These are phyloP conservation scores for Brachionus rotundiformis DNA, from an alignment of 1,140 invertebrate genomes.

Conservation along the genomic window DNA sequence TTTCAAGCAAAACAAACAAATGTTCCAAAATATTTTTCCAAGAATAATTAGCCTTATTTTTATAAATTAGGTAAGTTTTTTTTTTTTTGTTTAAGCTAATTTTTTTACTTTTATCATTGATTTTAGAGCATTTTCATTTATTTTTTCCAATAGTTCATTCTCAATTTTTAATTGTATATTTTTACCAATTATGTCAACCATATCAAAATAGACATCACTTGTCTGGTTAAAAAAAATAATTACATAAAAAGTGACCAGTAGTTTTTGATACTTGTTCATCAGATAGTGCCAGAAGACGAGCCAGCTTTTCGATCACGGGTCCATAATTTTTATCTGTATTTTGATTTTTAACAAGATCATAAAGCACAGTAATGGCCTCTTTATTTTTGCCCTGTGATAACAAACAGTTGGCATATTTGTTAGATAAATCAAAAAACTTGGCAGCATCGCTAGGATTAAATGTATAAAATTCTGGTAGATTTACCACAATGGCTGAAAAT, in stretches of 20 bases:
- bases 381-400: neutral
- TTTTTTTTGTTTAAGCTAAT: neutral
- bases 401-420: conserved; percentile 32
- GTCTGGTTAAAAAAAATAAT: neutral
- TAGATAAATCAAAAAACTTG: conserved; percentile 45
- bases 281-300: neutral
- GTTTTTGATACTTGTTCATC: neutral
- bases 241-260: neutral
- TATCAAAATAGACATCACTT: conserved; percentile 38
- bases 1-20: conserved; percentile 14
- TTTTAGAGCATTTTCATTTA: conserved; percentile 37
- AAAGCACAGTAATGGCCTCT: conserved; percentile 14
- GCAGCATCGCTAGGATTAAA: neutral
- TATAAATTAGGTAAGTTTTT: neutral
- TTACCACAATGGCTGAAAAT: neutral
- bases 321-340: conserved; percentile 3
- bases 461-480: neutral
- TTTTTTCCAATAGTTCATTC: neutral
- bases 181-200: neutral
- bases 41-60: neutral
- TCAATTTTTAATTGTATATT: conserved; percentile 18
- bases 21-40: conserved; percentile 41
- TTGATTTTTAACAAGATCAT: conserved; percentile 16
- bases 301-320: conserved; percentile 12
- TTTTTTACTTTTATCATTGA: conserved; percentile 19